Percentiles rank a stretch among this genome's conserved stretches.
These are phyloP conservation scores for Scaeva pyrastri DNA, from an alignment of 2,888 invertebrate species.

Conservation along the genomic window DNA sequence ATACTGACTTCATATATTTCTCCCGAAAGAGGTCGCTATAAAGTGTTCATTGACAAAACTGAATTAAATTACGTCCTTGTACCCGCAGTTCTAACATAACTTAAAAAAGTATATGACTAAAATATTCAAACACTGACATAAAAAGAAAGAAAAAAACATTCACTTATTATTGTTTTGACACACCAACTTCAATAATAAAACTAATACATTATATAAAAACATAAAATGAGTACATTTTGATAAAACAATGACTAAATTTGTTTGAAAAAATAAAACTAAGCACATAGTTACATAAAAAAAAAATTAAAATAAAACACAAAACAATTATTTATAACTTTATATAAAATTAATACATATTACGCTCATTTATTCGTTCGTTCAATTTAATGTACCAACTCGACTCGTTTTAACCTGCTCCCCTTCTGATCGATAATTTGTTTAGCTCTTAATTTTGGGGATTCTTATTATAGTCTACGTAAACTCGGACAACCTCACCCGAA, in stretches of 20 bases:
- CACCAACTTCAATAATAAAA: slow-evolving; percentile 42
- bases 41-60: background rate
- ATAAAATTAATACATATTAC: slow-evolving; percentile 51
- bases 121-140: slow-evolving; percentile 19
- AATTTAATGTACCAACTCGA: slow-evolving; percentile 34
- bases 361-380: slow-evolving; percentile 16
- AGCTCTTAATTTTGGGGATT: slow-evolving; percentile 85
- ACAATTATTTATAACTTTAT: slow-evolving; percentile 44
- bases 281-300: background rate
- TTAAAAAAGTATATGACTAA: slow-evolving; percentile 47
- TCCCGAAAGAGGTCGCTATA: background rate
- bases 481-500: slow-evolving; percentile 94
- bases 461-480: slow-evolving; percentile 92
- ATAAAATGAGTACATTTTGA: slow-evolving; percentile 63
- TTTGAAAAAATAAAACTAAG: slow-evolving; percentile 59
- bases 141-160: slow-evolving; percentile 3
- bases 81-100: slow-evolving; percentile 18
- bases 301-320: slow-evolving; percentile 41
- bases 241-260: slow-evolving; percentile 74
- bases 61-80: background rate
- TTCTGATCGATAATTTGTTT: background rate
- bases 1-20: too few relatives aligned
- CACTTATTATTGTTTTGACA: slow-evolving; percentile 15
- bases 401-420: background rate
- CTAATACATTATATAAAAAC: slow-evolving; percentile 1